phyloP scores from a whole-genome alignment of 1,140 invertebrate species.

The Whitmania pigra region DNA sequence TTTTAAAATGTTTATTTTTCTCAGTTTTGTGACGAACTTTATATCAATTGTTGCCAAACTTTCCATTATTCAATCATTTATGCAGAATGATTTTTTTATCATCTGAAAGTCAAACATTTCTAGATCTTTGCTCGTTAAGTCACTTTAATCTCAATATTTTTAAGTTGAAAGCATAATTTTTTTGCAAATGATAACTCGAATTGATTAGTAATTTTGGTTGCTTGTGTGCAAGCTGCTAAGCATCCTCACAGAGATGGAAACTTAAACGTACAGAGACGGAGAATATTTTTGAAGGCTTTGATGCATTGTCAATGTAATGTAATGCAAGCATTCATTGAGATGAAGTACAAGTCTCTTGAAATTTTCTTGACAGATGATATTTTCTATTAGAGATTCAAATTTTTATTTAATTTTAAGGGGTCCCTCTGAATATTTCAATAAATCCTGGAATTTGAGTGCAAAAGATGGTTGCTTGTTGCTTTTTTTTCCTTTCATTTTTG shows the following conservation, averaged over 20 bases:
- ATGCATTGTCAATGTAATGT: background rate
- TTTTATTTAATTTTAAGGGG: too few species aligned
- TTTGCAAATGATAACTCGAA: background rate
- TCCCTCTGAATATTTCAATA: background rate
- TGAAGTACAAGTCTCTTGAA: too few species aligned
- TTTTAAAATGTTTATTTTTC: too few species aligned
- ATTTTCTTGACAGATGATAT: too few species aligned
- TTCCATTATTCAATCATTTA: too few species aligned
- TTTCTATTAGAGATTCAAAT: too few species aligned
- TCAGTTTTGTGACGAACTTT: too few species aligned
- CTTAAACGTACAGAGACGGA: background rate
- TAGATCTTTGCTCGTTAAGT: too few species aligned
- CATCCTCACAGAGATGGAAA: background rate
- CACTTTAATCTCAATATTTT: background rate
- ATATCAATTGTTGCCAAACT: too few species aligned
- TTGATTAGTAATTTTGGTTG: background rate
- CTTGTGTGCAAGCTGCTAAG: background rate
- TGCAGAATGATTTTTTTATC: too few species aligned
- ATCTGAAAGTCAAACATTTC: too few species aligned
- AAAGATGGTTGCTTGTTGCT: background rate
- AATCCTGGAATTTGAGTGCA: background rate
- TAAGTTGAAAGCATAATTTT: background rate
- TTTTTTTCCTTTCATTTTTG: background rate
- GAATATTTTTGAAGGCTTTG: background rate
- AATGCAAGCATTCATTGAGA: background rate